Base-by-base conservation (phyloP, 1,140 invertebrate species). In the Micrasema longulum region DNA sequence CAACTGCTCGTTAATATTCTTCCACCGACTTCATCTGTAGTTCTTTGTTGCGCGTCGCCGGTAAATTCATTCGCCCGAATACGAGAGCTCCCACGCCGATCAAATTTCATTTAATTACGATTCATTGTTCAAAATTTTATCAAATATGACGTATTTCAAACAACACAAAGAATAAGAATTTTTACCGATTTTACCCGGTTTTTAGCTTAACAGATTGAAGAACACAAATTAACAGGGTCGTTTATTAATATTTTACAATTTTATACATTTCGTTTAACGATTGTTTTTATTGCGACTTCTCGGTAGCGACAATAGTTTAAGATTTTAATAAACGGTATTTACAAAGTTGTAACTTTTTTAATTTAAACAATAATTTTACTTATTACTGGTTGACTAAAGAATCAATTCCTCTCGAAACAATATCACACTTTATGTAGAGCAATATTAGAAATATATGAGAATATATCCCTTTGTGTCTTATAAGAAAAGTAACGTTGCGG, bases 391-490 rank as follows among this genome's bases (percentile, higher is more conserved):
- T 41, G 31, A 41, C 7, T 60, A 14, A 14, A 36, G 22, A 18
- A 38, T 60, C 35, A 41, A 38, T 36, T 31, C 26, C 26, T 31
- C 26, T 7, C 45, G 20, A 14, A 22, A 47, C 47, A n/a, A 64
- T 16, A 64, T 45, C 22, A 47, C 45, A 31, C 20, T 47, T 69
- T 16, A 55, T 36, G 65, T 71, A 74, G 73, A 74, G 73, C 73
- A 74, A 74, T 71, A 74, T 68, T 74, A 74, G 73, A 63, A 63
- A 63, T 71, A 74, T 62, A 31, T 60, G 53, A 36, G 48, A 43
- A 68, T 69, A 74, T 73, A 74, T 74, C 73, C 68, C 64, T 71
- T 74, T 68, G 73, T 74, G 73, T 74, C 73, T 74, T 74, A 74
- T 57, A 69, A 63, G 43, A 65, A 64, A 38, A 45, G 16, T 57